A percentile compares a stretch with the other conserved stretches of the same genome.
Conservation (phyloP, 37 sponge, comb jelly and placozoan species). For the Oopsacas minuta region DNA sequence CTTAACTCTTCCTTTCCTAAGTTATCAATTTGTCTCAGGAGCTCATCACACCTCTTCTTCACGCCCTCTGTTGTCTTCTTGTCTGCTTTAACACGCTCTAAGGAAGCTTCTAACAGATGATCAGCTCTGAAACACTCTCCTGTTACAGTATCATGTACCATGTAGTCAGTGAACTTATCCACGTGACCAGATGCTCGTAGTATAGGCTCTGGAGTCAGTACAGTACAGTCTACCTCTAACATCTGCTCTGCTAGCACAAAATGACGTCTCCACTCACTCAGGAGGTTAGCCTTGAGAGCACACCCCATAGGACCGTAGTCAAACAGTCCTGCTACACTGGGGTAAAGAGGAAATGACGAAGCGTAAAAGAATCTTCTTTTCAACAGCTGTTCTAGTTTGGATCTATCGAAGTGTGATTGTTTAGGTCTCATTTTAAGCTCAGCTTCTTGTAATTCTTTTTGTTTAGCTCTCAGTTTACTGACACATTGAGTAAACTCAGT, state of each 20-base stretch:
- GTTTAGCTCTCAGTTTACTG: background rate
- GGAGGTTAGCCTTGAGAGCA: constrained; percentile 78
- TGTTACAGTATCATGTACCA: constrained; percentile 85
- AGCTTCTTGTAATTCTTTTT: constrained; percentile 31
- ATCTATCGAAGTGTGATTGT: constrained; percentile 48
- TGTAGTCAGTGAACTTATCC: constrained; percentile 80
- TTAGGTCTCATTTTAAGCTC: constrained; percentile 30
- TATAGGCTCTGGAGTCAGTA: constrained; percentile 69
- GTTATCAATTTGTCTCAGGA: constrained; percentile 58
- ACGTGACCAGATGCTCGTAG: constrained; percentile 87
- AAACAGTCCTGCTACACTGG: constrained; percentile 84
- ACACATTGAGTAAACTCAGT: background rate
- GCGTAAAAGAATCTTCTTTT: constrained; percentile 83
- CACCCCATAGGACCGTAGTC: constrained; percentile 93
- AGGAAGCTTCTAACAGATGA: constrained; percentile 61
- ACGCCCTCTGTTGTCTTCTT: constrained; percentile 46
- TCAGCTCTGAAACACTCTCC: constrained; percentile 94
- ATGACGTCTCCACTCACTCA: constrained; percentile 77
- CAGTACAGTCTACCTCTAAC: constrained; percentile 73
- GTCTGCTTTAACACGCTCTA: constrained; percentile 44
- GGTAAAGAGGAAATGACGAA: constrained; percentile 49
- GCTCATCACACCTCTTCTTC: constrained; percentile 37
- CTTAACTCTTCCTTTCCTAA: constrained; percentile 57
- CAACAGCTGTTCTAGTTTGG: constrained; percentile 58
- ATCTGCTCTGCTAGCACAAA: constrained; percentile 89